Percentiles rank a stretch among this genome's conserved stretches.
Evolutionary conservation across 2,888 invertebrate genomes (phyloP).

Genomic region (Nomada ruficornis): DNA sequence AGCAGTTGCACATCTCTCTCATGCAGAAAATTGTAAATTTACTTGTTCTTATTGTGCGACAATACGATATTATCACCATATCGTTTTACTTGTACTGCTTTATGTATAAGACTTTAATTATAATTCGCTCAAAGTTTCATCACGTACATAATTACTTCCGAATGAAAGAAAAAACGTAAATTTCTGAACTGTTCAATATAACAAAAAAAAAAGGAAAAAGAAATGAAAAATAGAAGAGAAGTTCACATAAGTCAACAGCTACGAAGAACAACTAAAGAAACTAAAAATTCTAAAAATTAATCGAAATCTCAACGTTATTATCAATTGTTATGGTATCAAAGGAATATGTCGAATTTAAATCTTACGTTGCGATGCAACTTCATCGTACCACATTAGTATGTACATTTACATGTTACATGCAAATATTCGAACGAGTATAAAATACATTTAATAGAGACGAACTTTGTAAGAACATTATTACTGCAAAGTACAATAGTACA

Average conservation of each 20-base stretch:
- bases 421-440: slow-evolving; percentile 55
- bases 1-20: slow-evolving; percentile 46
- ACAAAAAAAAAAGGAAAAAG: not conserved
- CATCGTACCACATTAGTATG: slow-evolving; percentile 49
- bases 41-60: slow-evolving; percentile 17
- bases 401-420: slow-evolving; percentile 65
- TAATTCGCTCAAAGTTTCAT: slow-evolving; percentile 5
- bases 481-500: slow-evolving; percentile 48
- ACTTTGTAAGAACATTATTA: slow-evolving; percentile 48
- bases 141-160: slow-evolving; percentile 11
- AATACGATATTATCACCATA: slow-evolving; percentile 26
- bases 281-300: slow-evolving; percentile 1
- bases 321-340: slow-evolving; percentile 27
- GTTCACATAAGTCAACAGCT: slow-evolving; percentile 21
- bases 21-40: slow-evolving; percentile 45
- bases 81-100: slow-evolving; percentile 18
- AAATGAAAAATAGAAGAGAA: slow-evolving; percentile 1
- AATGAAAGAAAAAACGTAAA: not conserved
- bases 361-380: slow-evolving; percentile 36
- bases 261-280: slow-evolving; percentile 23
- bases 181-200: slow-evolving; percentile 20
- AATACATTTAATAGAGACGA: slow-evolving; percentile 49
- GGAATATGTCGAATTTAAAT: slow-evolving; percentile 40
- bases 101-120: slow-evolving; percentile 25
- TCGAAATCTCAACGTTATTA: slow-evolving; percentile 30